Evolutionary conservation across 2,888 invertebrate genomes (phyloP).

Genomic region (Tethea ocularis): DNA sequence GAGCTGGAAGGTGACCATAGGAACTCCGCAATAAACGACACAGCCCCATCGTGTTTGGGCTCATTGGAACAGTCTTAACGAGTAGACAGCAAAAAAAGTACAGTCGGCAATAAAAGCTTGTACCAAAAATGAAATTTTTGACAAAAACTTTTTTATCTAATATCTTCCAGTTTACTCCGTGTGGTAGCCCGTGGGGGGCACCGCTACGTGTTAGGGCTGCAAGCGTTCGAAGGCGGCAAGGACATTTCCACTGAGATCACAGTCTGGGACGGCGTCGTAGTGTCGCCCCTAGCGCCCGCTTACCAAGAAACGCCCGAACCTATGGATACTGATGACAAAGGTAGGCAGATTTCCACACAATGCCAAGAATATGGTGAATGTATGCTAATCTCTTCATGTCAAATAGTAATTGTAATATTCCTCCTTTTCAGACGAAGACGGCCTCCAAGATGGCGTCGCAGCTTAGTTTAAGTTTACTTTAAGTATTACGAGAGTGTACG

Average conservation of each 20-base stretch:
- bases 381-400: too few species aligned
- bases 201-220: constrained; percentile 92
- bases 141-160: too few species aligned
- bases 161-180: constrained; percentile 85
- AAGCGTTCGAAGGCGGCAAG: constrained; percentile 80
- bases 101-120: too few species aligned
- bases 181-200: constrained; percentile 97
- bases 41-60: too few species aligned
- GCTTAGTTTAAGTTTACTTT: constrained; percentile 43
- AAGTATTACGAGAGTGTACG: constrained; percentile 21
- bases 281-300: constrained; percentile 96
- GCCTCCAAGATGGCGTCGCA: constrained; percentile 57
- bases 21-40: too few species aligned
- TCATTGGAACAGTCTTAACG: too few species aligned
- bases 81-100: too few species aligned
- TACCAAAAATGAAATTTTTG: too few species aligned
- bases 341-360: constrained; percentile 39
- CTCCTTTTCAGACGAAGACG: constrained; percentile 59
- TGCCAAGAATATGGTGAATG: too few species aligned
- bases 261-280: constrained; percentile 98
- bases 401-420: neutral
- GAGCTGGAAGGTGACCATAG: too few species aligned
- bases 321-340: constrained; percentile 79
- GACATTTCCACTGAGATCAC: constrained; percentile 94
- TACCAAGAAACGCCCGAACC: constrained; percentile 91